Evolutionary conservation across 2,113 vertebrate species (phyloP).

Genomic region (Oreocharis arfaki): DNA sequence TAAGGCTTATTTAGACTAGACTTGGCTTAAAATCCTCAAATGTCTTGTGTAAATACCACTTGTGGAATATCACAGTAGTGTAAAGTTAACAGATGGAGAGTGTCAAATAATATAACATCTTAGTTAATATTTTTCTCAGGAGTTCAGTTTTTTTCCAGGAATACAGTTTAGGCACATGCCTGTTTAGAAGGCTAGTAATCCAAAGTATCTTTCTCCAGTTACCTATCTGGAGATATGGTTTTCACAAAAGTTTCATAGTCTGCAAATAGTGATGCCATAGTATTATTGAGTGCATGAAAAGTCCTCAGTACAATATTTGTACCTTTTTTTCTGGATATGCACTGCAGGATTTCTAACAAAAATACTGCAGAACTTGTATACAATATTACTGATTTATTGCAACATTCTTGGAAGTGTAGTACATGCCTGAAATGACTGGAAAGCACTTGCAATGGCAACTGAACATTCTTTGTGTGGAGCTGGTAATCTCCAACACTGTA

Average conservation of each 20-base stretch:
- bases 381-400: not conserved
- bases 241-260: not conserved
- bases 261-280: not conserved
- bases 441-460: not conserved
- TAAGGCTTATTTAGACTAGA: not conserved
- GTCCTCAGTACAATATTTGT: not conserved
- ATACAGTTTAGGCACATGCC: not conserved
- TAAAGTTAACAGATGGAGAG: conserved; percentile 1
- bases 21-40: not conserved
- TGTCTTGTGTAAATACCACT: not conserved
- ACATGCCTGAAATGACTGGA: not conserved
- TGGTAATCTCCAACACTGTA: not conserved
- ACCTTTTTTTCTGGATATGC: not conserved
- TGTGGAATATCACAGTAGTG: not conserved
- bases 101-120: not conserved
- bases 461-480: not conserved
- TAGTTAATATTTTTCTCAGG: not conserved
- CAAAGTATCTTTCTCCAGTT: not conserved
- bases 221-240: not conserved
- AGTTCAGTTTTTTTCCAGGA: not conserved
- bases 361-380: not conserved
- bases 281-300: not conserved
- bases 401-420: not conserved
- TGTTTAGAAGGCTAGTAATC: not conserved
- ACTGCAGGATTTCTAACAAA: not conserved